Evolutionary conservation across 2,113 vertebrate species (phyloP).

Genomic region (Pomatostomus ruficeps): DNA sequence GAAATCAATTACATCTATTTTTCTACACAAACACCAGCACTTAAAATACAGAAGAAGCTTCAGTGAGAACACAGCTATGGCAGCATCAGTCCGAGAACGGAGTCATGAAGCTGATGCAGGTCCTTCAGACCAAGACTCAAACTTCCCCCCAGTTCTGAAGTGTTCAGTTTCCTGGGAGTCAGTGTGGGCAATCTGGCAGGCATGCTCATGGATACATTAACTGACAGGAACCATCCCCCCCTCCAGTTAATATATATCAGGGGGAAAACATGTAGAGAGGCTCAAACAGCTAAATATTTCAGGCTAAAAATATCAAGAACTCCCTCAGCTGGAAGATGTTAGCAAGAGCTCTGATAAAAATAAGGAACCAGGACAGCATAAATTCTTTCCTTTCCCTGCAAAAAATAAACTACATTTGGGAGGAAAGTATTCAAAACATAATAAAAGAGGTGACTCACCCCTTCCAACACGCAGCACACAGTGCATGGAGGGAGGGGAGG

Average conservation of each 20-base stretch:
- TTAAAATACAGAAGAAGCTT: background rate
- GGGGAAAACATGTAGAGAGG: background rate
- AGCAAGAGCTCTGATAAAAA: constrained; percentile 40
- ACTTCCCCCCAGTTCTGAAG: background rate
- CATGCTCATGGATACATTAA: background rate
- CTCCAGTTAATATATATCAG: background rate
- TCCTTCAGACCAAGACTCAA: background rate
- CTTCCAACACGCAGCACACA: background rate
- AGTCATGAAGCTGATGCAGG: background rate
- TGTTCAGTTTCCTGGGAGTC: background rate
- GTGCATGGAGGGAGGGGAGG: background rate
- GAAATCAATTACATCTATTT: background rate
- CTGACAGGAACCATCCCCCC: background rate
- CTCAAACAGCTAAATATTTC: constrained; percentile 23
- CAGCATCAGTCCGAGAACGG: background rate
- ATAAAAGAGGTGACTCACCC: constrained; percentile 46
- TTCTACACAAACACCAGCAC: background rate
- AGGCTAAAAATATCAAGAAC: constrained; percentile 50
- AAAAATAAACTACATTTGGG: constrained; percentile 34
- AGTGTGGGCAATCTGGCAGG: background rate
- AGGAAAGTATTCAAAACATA: constrained; percentile 39
- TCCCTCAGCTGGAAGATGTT: constrained; percentile 55
- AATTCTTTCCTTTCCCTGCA: constrained; percentile 31
- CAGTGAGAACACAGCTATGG: background rate
- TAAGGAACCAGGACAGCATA: constrained; percentile 21